Evolutionary conservation across 1,140 invertebrate genomes (phyloP), one percentile per base, ranked within the genome.

Genomic region (Ceratitis capitata): DNA sequence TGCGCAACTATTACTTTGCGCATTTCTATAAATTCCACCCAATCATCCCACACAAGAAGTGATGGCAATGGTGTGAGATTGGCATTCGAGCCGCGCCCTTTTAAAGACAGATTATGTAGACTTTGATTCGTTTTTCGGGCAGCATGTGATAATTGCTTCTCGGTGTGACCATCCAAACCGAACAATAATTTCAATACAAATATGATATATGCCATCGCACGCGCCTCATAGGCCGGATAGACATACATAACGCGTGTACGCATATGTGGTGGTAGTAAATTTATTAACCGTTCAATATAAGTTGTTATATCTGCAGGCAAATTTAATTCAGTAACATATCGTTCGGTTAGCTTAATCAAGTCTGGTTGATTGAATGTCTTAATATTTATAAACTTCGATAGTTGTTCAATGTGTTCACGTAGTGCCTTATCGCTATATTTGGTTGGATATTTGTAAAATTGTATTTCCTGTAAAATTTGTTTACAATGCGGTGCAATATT

Each of bases 21-120:
- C 88, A 94, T 93, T 86, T 94, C 93, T 2, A 95, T 93, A 87
- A 93, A 95, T 53, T 93, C 87, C 86, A 95, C 93, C 95, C 95
- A 96, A 39, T 95, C 93, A 14, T 92, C 89, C 87, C 94, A 94
- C 83, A 93, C 93, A 88, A 95, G 95, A 23, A 95, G 92, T 61
- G 92, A 91, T 2, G 88, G 74, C 32, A 89, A 87, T 2, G 89
- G 53, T 42, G 35, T 61, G 35, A 53, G 35, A 1, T 78, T 49
- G 56, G 47, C 39, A 56, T 29, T 47, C 35, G 16, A 39, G 58
- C 51, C 29, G 7, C 39, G n/a, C 35, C 83, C n/a, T 10, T 74
- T 39, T 83, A 86, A 32, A 10, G 69, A 39, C 19, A 84, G 23
- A 14, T 47, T 84, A 16, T 10, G 39, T 42, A 74, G 6, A 83